phyloP scores from a whole-genome alignment of 2,888 invertebrate genomes.

The Cecidostiba fungosa region DNA sequence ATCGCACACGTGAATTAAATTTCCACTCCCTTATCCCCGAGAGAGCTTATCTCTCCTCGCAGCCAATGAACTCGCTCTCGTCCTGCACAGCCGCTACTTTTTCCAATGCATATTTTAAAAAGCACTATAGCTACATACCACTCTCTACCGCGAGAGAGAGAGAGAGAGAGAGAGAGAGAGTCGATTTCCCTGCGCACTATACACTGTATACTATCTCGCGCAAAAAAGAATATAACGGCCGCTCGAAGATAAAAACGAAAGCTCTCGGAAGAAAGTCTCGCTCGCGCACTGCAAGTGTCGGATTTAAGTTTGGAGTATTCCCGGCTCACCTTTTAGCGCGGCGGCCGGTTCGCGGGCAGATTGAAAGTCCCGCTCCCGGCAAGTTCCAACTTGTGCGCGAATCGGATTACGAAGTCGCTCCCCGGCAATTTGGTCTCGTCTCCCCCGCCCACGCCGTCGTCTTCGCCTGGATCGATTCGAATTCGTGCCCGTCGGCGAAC shows the following conservation, averaged over 20 bases:
- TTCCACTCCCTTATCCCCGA: not conserved
- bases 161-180: too few species aligned
- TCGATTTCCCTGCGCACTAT: not conserved
- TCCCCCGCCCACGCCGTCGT: not conserved
- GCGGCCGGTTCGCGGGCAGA: not conserved
- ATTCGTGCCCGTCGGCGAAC: not conserved
- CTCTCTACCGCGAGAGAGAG: not conserved
- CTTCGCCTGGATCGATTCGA: conserved; percentile 16
- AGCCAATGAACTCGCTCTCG: conserved; percentile 18
- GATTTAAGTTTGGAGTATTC: conserved; percentile 5
- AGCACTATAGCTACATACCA: not conserved
- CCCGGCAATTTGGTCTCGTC: conserved; percentile 6
- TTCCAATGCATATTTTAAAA: conserved; percentile 60
- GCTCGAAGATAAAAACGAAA: not conserved
- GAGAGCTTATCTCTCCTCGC: conserved; percentile 32
- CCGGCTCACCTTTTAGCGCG: not conserved
- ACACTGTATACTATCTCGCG: too few species aligned
- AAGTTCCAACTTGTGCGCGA: conserved; percentile 30
- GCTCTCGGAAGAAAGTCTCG: not conserved
- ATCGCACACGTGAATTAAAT: not conserved
- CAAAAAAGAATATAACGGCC: not conserved
- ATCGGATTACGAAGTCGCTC: conserved; percentile 47
- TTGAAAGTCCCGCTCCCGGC: conserved; percentile 32
- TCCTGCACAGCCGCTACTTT: conserved; percentile 4
- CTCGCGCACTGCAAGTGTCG: not conserved